Evolutionary conservation across 2,113 vertebrate genomes (phyloP).

Genomic region (Hyla sarda): DNA sequence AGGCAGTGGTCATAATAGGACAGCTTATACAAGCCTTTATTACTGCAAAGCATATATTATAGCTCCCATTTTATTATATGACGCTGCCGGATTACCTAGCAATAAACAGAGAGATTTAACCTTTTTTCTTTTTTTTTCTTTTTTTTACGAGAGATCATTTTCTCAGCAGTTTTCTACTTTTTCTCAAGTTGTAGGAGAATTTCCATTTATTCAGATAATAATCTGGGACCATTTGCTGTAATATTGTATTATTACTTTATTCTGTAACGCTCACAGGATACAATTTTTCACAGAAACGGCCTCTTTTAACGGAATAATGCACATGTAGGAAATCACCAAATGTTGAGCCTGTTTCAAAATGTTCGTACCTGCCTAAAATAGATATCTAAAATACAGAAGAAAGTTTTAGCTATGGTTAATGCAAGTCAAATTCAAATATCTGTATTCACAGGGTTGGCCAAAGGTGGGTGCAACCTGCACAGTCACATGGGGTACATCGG

Average conservation of each 20-base stretch:
- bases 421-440: background rate
- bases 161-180: constrained; percentile 29
- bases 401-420: background rate
- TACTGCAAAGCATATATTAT: constrained; percentile 62
- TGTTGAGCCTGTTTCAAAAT: background rate
- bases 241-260: background rate
- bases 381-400: background rate
- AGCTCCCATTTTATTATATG: constrained; percentile 48
- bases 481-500: no score
- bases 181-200: constrained; percentile 3
- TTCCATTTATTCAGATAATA: background rate
- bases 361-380: no score
- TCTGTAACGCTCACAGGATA: background rate
- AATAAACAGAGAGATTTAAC: constrained; percentile 59
- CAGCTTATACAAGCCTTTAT: constrained; percentile 64
- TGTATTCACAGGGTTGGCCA: background rate
- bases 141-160: constrained; percentile 57
- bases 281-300: background rate
- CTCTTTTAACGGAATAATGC: background rate
- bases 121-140: no score
- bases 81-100: constrained; percentile 57
- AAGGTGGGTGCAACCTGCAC: no score
- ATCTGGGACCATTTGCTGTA: background rate
- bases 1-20: constrained; percentile 66
- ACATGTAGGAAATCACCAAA: background rate